Conservation (phyloP, 2,888 invertebrate species). For the Aphelenchoides bicaudatus region DNA sequence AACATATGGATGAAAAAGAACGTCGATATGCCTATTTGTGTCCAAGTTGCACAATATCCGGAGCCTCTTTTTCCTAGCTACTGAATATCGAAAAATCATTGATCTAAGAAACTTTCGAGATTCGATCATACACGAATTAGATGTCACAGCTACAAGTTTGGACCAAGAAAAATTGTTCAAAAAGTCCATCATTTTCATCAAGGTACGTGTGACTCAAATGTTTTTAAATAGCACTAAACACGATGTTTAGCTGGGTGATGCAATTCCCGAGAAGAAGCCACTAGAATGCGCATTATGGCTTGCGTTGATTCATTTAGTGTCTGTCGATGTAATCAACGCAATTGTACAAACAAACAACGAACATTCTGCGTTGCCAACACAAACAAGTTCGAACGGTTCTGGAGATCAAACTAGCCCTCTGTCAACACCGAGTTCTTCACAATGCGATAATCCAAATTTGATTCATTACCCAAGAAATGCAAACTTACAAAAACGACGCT, state of each 20-base stretch:
- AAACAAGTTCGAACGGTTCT: too few species aligned
- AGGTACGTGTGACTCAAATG: slow-evolving; percentile 4
- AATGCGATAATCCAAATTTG: slow-evolving; percentile 1
- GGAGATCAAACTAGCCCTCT: too few species aligned
- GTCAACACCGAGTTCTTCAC: too few species aligned
- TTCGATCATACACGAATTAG: slow-evolving; percentile 17
- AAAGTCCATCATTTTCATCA: slow-evolving; percentile 18
- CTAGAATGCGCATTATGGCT: slow-evolving; percentile 25
- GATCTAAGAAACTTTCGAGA: slow-evolving; percentile 21
- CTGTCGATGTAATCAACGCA: slow-evolving; percentile 27
- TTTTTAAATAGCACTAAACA: neutral
- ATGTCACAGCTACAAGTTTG: neutral
- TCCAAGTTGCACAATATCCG: slow-evolving; percentile 27
- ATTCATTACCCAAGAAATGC: too few species aligned
- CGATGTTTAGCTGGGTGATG: slow-evolving; percentile 12
- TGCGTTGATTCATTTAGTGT: slow-evolving; percentile 31
- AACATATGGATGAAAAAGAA: slow-evolving; percentile 40
- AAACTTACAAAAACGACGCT: slow-evolving; percentile 5
- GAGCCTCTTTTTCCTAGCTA: slow-evolving; percentile 30
- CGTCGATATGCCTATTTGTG: slow-evolving; percentile 21
- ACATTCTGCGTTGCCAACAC: too few species aligned
- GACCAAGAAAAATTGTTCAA: slow-evolving; percentile 3
- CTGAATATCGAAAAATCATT: slow-evolving; percentile 13
- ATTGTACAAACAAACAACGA: neutral
- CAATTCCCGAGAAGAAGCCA: slow-evolving; percentile 16